These are phyloP conservation scores for Psittacula echo DNA, from an alignment of 2,797 vertebrate genomes.

Conservation along the genomic window DNA sequence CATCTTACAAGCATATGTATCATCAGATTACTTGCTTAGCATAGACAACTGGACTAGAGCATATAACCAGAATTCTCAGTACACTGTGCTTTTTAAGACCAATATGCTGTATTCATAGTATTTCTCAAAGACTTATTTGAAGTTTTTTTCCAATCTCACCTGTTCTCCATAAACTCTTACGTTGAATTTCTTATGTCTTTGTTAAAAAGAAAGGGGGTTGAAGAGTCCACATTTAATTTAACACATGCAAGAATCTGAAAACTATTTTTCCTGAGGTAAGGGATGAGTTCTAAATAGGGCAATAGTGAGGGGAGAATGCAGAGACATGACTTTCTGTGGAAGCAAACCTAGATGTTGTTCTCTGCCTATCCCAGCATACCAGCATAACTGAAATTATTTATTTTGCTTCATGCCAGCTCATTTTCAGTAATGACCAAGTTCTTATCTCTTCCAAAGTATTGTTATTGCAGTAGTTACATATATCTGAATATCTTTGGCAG, in stretches of 20 bases:
- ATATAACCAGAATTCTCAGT: background rate
- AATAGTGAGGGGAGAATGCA: background rate
- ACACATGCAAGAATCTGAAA: background rate
- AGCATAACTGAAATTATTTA: background rate
- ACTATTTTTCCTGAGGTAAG: background rate
- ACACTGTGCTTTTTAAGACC: background rate
- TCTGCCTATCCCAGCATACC: background rate
- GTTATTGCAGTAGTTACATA: background rate
- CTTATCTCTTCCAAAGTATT: background rate
- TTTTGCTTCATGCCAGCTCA: background rate
- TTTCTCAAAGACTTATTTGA: background rate
- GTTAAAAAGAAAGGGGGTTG: background rate
- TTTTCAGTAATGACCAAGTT: background rate
- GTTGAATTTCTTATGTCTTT: background rate
- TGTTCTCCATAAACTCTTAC: background rate
- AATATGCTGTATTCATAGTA: background rate
- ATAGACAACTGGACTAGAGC: background rate
- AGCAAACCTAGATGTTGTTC: background rate
- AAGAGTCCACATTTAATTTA: background rate
- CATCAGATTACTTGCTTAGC: background rate
- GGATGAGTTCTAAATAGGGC: background rate
- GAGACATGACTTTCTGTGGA: background rate
- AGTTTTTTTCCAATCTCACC: background rate
- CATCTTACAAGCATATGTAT: background rate
- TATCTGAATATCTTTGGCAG: background rate